Evolutionary conservation across 1,140 invertebrate species (phyloP).

Genomic region (Procambarus clarkii): DNA sequence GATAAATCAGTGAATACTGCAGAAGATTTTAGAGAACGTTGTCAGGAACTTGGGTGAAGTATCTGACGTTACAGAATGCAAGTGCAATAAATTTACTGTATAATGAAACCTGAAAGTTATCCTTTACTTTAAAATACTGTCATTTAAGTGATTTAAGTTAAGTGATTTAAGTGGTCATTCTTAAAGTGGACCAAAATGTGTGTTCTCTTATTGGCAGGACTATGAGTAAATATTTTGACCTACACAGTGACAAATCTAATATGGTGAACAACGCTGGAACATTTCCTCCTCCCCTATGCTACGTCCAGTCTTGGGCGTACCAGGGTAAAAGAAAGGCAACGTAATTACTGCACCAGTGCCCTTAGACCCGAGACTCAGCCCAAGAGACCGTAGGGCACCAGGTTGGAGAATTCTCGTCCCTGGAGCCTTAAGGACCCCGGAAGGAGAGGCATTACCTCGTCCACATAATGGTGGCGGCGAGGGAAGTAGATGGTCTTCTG

Average conservation of each 20-base stretch:
- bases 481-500: background rate
- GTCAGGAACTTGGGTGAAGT: too few relatives aligned
- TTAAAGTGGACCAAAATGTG: background rate
- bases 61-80: background rate
- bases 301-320: background rate
- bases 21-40: too few relatives aligned
- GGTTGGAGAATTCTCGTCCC: background rate
- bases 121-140: background rate
- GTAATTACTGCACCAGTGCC: background rate
- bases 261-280: background rate
- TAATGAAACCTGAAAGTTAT: background rate
- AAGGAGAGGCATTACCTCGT: background rate
- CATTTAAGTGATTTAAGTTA: too few relatives aligned
- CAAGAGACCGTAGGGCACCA: background rate
- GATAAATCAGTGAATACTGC: too few relatives aligned
- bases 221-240: too few relatives aligned
- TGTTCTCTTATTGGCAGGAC: background rate
- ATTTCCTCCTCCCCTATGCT: background rate
- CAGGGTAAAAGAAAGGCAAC: background rate
- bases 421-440: background rate
- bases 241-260: background rate
- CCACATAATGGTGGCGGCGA: background rate
- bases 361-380: background rate
- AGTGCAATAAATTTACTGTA: background rate
- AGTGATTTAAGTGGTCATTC: background rate